phyloP scores from a whole-genome alignment of 2,797 vertebrate species.

The Yasuhikotakia modesta region DNA sequence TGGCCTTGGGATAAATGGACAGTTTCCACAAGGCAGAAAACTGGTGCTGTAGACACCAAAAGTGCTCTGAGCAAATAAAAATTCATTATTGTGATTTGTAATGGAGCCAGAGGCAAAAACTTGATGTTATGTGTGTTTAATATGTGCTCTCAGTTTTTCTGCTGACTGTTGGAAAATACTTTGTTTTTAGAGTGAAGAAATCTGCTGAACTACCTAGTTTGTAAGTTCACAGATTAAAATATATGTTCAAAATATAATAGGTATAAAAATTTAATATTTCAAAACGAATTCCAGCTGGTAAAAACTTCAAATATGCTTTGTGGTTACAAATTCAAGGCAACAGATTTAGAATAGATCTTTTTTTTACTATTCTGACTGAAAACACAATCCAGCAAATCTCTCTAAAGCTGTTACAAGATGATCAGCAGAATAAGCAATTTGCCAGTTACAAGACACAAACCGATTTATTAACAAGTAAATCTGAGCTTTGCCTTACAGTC shows the following conservation, averaged over 20 bases:
- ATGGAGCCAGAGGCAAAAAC: background rate
- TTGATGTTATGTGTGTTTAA: background rate
- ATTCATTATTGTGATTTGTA: background rate
- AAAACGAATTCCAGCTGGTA: background rate
- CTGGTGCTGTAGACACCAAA: background rate
- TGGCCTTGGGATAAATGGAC: constrained; percentile 44
- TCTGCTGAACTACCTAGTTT: constrained; percentile 1
- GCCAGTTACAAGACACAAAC: constrained; percentile 13
- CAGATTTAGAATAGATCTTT: constrained; percentile 15
- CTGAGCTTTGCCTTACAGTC: constrained; percentile 29
- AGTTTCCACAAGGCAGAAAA: constrained; percentile 24
- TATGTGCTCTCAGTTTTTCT: background rate
- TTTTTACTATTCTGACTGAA: constrained; percentile 19
- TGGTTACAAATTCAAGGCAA: constrained; percentile 18
- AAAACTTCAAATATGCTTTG: constrained; percentile 24
- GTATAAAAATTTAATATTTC: constrained; percentile 25
- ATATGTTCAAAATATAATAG: background rate
- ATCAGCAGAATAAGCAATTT: constrained; percentile 30
- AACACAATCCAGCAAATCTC: constrained; percentile 24
- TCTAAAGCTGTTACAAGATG: background rate
- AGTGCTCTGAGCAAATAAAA: constrained; percentile 1
- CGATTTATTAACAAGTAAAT: constrained; percentile 30
- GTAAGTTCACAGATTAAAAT: background rate
- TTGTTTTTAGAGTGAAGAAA: background rate
- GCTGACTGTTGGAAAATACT: background rate